A percentile compares a stretch with the other conserved stretches of the same genome.
Evolutionary conservation across 2,888 invertebrate genomes (phyloP).

Genomic region (Prostheceraeus crozeri): DNA sequence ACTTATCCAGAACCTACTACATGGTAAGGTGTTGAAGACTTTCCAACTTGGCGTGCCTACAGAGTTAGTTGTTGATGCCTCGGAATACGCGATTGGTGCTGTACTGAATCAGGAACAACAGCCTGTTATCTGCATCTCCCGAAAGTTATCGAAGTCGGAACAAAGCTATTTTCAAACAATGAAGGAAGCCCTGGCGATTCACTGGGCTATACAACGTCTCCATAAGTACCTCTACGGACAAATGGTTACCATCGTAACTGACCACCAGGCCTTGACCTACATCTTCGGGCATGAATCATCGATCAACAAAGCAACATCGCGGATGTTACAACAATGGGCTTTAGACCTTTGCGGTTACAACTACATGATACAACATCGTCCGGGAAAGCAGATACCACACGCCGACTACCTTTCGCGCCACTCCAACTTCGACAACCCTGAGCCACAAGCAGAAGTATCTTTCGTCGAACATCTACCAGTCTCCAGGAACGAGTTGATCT

Average conservation of each 20-base stretch:
- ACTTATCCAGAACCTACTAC: slow-evolving; percentile 12
- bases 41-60: neutral
- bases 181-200: slow-evolving; percentile 22
- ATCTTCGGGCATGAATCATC: slow-evolving; percentile 1
- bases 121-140: slow-evolving; percentile 8
- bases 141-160: slow-evolving; percentile 4
- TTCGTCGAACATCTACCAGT: slow-evolving; percentile 9
- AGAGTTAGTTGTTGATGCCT: slow-evolving; percentile 6
- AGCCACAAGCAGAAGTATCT: neutral
- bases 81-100: slow-evolving; percentile 16
- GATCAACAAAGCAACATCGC: slow-evolving; percentile 4
- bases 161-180: slow-evolving; percentile 9
- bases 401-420: slow-evolving; percentile 19
- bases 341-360: slow-evolving; percentile 19
- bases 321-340: slow-evolving; percentile 21
- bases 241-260: slow-evolving; percentile 12
- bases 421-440: neutral
- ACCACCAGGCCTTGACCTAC: slow-evolving; percentile 19
- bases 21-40: slow-evolving; percentile 1
- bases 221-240: slow-evolving; percentile 9
- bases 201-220: slow-evolving; percentile 13
- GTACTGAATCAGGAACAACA: slow-evolving; percentile 15
- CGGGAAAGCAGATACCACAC: slow-evolving; percentile 19
- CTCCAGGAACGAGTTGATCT: slow-evolving; percentile 11
- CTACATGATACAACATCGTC: slow-evolving; percentile 1